Evolutionary conservation across 2,888 invertebrate genomes (phyloP).

Genomic region (Tolmerus cingulatus): DNA sequence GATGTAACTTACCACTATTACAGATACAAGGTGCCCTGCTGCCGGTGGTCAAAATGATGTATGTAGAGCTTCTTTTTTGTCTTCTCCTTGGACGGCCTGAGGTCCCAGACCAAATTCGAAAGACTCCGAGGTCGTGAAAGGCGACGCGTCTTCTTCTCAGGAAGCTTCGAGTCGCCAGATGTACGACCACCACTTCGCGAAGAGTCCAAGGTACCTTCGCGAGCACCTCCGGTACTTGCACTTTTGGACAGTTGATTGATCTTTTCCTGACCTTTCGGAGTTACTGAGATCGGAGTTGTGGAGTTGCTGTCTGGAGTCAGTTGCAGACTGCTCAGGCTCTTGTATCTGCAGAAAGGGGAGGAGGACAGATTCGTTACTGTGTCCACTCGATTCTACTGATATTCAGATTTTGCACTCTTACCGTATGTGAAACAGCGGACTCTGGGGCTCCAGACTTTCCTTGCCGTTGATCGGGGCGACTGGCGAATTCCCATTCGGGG

Average conservation of each 20-base stretch:
- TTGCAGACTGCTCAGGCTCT: constrained; percentile 63
- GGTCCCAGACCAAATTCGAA: constrained; percentile 87
- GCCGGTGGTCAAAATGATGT: constrained; percentile 64
- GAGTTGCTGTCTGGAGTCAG: constrained; percentile 61
- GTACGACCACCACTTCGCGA: constrained; percentile 88
- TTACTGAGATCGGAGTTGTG: constrained; percentile 62
- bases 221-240: constrained; percentile 62
- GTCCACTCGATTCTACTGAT: background rate
- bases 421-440: constrained; percentile 64
- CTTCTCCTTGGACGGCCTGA: constrained; percentile 64
- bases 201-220: constrained; percentile 86
- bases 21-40: constrained; percentile 63
- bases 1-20: constrained; percentile 52
- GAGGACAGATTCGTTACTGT: background rate
- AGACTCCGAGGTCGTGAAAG: constrained; percentile 84
- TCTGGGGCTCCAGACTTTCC: constrained; percentile 63
- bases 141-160: constrained; percentile 82
- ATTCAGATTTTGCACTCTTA: constrained; percentile 50
- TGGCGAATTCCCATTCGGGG: constrained; percentile 72
- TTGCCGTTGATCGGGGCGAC: constrained; percentile 68
- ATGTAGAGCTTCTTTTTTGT: constrained; percentile 64
- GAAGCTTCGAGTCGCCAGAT: constrained; percentile 86
- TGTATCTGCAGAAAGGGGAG: constrained; percentile 56
- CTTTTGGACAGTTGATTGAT: constrained; percentile 54
- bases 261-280: constrained; percentile 58